A percentile compares a stretch with the other conserved stretches of the same genome.
phyloP scores from a whole-genome alignment of 53 echinoderm and acorn worm genomes.

The Paelopatides confundens region DNA sequence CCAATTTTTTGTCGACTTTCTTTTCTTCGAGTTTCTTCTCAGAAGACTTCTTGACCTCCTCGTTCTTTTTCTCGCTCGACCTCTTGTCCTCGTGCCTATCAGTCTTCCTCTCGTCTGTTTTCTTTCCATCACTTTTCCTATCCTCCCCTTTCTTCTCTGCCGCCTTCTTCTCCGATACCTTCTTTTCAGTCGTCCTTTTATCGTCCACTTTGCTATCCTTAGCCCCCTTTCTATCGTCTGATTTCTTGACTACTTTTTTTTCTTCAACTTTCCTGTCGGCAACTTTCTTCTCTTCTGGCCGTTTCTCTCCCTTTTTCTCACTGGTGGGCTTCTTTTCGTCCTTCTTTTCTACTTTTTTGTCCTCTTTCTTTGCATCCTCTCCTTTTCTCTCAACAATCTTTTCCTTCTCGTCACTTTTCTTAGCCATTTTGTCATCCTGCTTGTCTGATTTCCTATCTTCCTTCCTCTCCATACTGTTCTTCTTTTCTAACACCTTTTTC shows the following conservation, averaged over 20 bases:
- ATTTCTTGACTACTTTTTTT: slow-evolving; percentile 25
- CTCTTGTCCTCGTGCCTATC: slow-evolving; percentile 59
- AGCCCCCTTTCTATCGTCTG: slow-evolving; percentile 42
- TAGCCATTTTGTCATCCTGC: slow-evolving; percentile 22
- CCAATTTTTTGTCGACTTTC: slow-evolving; percentile 19
- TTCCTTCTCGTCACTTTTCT: slow-evolving; percentile 56
- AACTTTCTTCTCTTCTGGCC: slow-evolving; percentile 39
- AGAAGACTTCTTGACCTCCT: slow-evolving; percentile 35
- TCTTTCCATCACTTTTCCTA: slow-evolving; percentile 34
- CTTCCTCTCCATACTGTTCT: slow-evolving; percentile 60
- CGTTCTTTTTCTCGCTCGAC: slow-evolving; percentile 55
- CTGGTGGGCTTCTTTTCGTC: slow-evolving; percentile 2
- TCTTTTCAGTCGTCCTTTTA: slow-evolving; percentile 22
- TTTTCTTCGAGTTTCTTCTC: slow-evolving; percentile 40
- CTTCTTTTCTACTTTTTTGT: slow-evolving; percentile 52
- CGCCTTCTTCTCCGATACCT: slow-evolving; percentile 2
- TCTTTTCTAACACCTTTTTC: slow-evolving; percentile 37
- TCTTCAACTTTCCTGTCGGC: slow-evolving; percentile 40
- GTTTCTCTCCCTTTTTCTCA: slow-evolving; percentile 44
- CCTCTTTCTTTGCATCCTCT: slow-evolving; percentile 57
- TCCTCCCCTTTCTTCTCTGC: slow-evolving; percentile 26
- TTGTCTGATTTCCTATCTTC: slow-evolving; percentile 61
- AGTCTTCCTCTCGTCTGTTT: slow-evolving; percentile 49
- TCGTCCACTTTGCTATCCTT: slow-evolving; percentile 61
- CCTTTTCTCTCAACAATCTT: slow-evolving; percentile 16